A percentile compares a stretch with the other conserved stretches of the same genome.
Conservation (phyloP, 2,797 vertebrate species). For the Adrianichthys oophorus region DNA sequence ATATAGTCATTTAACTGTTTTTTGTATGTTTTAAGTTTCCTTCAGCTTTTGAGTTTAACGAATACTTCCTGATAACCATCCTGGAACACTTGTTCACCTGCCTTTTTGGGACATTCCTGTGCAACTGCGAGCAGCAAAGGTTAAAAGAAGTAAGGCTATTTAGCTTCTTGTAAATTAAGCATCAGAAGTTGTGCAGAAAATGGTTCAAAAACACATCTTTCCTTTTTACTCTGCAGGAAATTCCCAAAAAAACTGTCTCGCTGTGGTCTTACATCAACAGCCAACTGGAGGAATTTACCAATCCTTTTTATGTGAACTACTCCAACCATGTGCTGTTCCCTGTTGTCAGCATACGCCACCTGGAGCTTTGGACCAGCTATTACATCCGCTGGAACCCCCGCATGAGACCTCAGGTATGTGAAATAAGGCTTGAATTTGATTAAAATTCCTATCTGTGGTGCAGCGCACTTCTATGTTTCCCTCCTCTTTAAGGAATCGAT, state of each 20-base stretch:
- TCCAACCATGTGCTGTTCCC: conserved; percentile 94
- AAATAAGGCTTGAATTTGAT: background rate
- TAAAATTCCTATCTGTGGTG: too few relatives aligned
- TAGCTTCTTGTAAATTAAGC: background rate
- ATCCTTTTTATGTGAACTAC: conserved; percentile 93
- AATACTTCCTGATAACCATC: conserved; percentile 93
- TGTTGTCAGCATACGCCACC: conserved; percentile 93
- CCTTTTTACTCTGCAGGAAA: conserved; percentile 73
- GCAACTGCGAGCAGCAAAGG: conserved; percentile 94
- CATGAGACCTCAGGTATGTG: conserved; percentile 90
- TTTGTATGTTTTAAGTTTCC: conserved; percentile 84
- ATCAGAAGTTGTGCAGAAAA: background rate
- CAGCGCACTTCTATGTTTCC: background rate
- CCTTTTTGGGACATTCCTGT: conserved; percentile 95
- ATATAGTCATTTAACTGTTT: conserved; percentile 22
- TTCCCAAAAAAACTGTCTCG: conserved; percentile 89
- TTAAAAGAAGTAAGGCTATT: conserved; percentile 84
- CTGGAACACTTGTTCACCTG: conserved; percentile 98
- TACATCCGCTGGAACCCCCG: conserved; percentile 98
- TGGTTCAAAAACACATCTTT: background rate
- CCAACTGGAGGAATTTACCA: conserved; percentile 94
- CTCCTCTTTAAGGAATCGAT: conserved; percentile 83
- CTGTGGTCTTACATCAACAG: conserved; percentile 98
- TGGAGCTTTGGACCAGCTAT: conserved; percentile 97
- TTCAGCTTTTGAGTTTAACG: conserved; percentile 96